Evolutionary conservation across 92 coral and sea anemone species (phyloP), one percentile per base, ranked within the genome.

Genomic region (Porites cylindrica): DNA sequence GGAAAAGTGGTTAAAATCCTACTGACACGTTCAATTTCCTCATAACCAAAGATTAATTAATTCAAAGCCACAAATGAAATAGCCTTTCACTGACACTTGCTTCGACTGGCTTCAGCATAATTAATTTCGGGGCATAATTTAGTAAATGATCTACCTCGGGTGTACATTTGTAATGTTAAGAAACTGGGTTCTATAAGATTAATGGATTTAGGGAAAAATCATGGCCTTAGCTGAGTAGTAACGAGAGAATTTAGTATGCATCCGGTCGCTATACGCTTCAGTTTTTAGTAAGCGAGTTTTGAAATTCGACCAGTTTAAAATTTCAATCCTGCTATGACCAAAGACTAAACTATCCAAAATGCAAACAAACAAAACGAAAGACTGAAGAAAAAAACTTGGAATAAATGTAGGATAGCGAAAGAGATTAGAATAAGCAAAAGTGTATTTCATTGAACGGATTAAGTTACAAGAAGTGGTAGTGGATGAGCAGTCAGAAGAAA

Each of bases 21-120:
- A 56, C 62, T 52, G 54, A 18, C 51, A 52, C 26, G 67, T n/a
- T 68, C 54, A 0, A 53, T 81, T 52, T 68, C 20, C 68, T 18
- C 54, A 26, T 38, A n/a, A 81, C 85, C 77, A 10, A 76, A 69
- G 38, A 32, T n/a, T 56, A 68, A 26, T 81, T 23, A 7, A 54
- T 19, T 51, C 68, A 20, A 38, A 38, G 6, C 47, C 47, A 38
- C 47, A 38, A 38, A 38, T 38, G 47, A 38, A 38, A 38, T 38
- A 38, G 47, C 6, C 47, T 56, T 54, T 13, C 60, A 10, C 10
- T 10, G 60, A 54, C 13, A 13, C 13, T 13, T 13, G 13, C 61
- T 56, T 56, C 11, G 11, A 56, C 16, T 10, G 61, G 16, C 61
- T 56, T 56, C 13, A 56, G 61, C 61, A 56, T 56, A 56, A 10